phyloP scores from a whole-genome alignment of 2,113 vertebrate species.

The Notiomystis cincta region DNA sequence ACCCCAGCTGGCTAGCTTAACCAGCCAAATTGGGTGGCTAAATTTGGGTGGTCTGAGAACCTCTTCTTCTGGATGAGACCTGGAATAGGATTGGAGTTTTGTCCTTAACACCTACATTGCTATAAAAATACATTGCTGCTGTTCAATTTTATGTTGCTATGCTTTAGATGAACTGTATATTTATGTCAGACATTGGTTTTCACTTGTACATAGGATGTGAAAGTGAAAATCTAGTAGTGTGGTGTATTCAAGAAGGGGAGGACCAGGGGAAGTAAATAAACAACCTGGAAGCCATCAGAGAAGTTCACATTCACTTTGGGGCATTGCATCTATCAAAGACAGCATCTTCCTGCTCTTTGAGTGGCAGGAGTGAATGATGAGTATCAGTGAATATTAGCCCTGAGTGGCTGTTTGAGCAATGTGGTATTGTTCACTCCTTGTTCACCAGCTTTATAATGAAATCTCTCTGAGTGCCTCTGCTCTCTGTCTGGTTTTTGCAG shows the following conservation, averaged over 20 bases:
- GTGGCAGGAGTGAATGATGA: neutral
- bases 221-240: neutral
- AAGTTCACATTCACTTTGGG: neutral
- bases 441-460: neutral
- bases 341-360: neutral
- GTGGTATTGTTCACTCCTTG: neutral
- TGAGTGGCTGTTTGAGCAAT: neutral
- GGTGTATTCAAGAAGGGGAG: neutral
- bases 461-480: neutral
- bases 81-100: neutral
- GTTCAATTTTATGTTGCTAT: neutral
- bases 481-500: neutral
- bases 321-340: neutral
- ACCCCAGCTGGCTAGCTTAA: neutral
- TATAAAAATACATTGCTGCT: neutral
- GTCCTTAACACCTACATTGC: neutral
- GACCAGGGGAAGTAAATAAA: neutral
- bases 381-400: neutral
- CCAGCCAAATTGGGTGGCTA: neutral
- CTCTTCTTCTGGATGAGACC: neutral
- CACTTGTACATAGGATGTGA: neutral
- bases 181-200: neutral
- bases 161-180: neutral
- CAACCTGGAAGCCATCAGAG: neutral
- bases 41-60: conserved; percentile 19